Conservation (phyloP, 2,113 vertebrate species). For the Zootoca vivipara region DNA sequence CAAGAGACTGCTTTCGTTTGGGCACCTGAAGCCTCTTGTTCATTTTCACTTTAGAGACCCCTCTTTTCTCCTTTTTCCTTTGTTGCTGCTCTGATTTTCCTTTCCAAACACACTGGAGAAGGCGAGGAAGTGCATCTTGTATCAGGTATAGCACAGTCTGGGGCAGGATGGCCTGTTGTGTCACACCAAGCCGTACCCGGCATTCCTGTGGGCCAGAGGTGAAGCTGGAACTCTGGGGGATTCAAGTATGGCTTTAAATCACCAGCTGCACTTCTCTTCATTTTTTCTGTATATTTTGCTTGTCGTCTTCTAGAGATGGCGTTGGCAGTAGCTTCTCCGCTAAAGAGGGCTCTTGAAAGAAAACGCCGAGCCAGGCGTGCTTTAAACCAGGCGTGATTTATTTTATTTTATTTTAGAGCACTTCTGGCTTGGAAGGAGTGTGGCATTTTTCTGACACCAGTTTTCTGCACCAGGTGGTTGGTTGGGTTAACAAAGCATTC, state of each 20-base stretch:
- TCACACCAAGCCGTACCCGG: no score
- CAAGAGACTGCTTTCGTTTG: neutral
- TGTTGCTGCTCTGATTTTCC: neutral
- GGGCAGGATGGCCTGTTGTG: neutral
- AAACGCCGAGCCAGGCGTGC: neutral
- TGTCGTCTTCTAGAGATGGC: neutral
- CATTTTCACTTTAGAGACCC: neutral
- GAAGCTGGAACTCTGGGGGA: neutral
- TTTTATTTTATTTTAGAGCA: neutral
- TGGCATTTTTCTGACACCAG: neutral
- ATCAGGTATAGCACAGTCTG: neutral
- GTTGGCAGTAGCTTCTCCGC: neutral
- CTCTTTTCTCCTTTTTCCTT: neutral
- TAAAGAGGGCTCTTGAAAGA: neutral
- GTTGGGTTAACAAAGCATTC: neutral
- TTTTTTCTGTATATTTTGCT: neutral
- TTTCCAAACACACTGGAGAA: fast-evolving
- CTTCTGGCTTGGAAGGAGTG: neutral
- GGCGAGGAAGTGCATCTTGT: neutral
- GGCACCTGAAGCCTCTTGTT: neutral
- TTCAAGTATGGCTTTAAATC: neutral
- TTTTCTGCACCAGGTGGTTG: neutral
- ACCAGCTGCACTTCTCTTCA: neutral
- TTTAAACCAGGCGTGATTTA: neutral
- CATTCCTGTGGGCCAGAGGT: neutral